These are phyloP conservation scores for Amaurobius ferox DNA, from an alignment of 2,888 invertebrate genomes.

Conservation along the genomic window DNA sequence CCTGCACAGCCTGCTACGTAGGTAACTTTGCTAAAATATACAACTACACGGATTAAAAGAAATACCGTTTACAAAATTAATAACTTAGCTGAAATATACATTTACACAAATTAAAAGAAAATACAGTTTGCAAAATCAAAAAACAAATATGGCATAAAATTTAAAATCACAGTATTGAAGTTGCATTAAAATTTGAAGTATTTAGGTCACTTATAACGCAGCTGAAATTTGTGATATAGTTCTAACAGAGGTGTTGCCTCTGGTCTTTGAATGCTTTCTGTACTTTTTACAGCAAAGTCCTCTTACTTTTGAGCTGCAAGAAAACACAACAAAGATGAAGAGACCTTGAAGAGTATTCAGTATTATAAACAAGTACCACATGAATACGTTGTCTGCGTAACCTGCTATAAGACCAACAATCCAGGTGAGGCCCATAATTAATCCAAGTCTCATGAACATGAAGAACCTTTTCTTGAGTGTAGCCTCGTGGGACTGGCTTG, in stretches of 20 bases:
- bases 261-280: conserved; percentile 4
- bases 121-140: too few relatives aligned
- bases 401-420: conserved; percentile 79
- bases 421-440: conserved; percentile 80
- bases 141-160: too few relatives aligned
- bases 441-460: conserved; percentile 79
- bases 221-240: conserved; percentile 36
- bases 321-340: conserved; percentile 80
- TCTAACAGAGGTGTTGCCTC: conserved; percentile 49
- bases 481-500: conserved; percentile 33
- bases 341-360: conserved; percentile 80
- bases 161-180: too few relatives aligned
- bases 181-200: too few relatives aligned
- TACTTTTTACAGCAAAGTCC: conserved; percentile 18
- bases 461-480: conserved; percentile 44
- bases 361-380: conserved; percentile 80
- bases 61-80: too few relatives aligned
- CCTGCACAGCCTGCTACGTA: too few relatives aligned
- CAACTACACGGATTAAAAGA: too few relatives aligned
- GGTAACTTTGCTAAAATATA: too few relatives aligned
- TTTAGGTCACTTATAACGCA: neutral
- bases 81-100: too few relatives aligned
- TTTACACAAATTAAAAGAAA: too few relatives aligned
- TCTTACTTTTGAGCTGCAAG: conserved; percentile 79
- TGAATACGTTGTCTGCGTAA: conserved; percentile 76